A percentile compares a stretch with the other conserved stretches of the same genome.
These are phyloP conservation scores for Entomobrya multifasciata DNA, from an alignment of 2,888 invertebrate genomes.

Conservation along the genomic window DNA sequence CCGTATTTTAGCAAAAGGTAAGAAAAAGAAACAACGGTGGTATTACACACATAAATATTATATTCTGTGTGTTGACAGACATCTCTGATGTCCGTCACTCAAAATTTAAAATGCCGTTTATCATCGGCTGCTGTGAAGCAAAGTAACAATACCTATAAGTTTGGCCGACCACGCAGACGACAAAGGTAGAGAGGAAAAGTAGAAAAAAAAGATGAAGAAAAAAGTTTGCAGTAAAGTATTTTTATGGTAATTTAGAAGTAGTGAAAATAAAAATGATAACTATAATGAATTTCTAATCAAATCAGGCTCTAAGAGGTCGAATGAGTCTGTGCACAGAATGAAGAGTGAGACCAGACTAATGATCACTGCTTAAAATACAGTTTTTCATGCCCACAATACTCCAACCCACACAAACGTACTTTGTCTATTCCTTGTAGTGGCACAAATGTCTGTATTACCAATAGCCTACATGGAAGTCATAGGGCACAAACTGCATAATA, in stretches of 20 bases:
- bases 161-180: conserved; percentile 1
- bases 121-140: background rate
- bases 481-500: conserved; percentile 70
- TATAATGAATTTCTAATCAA: conserved; percentile 71
- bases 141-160: conserved; percentile 34
- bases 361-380: conserved; percentile 78
- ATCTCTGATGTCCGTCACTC: conserved; percentile 35
- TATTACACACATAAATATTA: background rate
- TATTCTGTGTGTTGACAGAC: conserved; percentile 47
- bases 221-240: conserved; percentile 5
- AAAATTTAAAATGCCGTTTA: background rate
- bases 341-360: conserved; percentile 77
- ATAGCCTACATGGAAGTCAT: conserved; percentile 70
- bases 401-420: conserved; percentile 74
- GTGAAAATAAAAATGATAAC: conserved; percentile 57
- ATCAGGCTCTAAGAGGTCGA: conserved; percentile 73
- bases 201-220: conserved; percentile 2
- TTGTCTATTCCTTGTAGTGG: conserved; percentile 22
- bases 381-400: conserved; percentile 72
- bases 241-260: conserved; percentile 23
- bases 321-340: conserved; percentile 77
- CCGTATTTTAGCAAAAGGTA: background rate
- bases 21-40: background rate
- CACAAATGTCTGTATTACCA: conserved; percentile 41
- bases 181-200: background rate